phyloP scores from a whole-genome alignment of 2,888 invertebrate species.

The Odontocolon sp. region DNA sequence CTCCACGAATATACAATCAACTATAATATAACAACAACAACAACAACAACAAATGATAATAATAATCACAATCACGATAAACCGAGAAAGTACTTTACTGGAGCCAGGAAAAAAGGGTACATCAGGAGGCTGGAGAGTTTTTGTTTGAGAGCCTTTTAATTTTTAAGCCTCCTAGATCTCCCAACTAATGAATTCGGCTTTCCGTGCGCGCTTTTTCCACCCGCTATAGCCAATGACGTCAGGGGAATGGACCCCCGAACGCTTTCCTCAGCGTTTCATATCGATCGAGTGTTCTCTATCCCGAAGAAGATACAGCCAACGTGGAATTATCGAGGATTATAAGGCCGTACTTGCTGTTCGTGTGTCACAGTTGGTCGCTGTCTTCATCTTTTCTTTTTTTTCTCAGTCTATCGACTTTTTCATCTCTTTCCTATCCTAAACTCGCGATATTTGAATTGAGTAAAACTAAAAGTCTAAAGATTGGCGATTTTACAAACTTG shows the following conservation, averaged over 20 bases:
- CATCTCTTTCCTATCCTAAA: too few species aligned
- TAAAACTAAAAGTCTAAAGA: neutral
- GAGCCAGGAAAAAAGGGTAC: slow-evolving; percentile 54
- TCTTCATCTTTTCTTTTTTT: slow-evolving; percentile 24
- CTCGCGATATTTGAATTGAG: too few species aligned
- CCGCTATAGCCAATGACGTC: slow-evolving; percentile 33
- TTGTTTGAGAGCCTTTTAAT: slow-evolving; percentile 78
- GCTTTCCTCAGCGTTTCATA: slow-evolving; percentile 37
- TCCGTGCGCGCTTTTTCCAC: slow-evolving; percentile 46
- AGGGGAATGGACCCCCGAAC: slow-evolving; percentile 42
- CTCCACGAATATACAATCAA: slow-evolving; percentile 28
- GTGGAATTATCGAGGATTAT: slow-evolving; percentile 53
- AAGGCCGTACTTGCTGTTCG: slow-evolving; percentile 9
- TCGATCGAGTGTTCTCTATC: slow-evolving; percentile 56
- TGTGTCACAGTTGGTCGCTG: slow-evolving; percentile 5
- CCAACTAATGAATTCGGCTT: slow-evolving; percentile 76
- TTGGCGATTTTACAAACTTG: too few species aligned
- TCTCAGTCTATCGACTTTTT: slow-evolving; percentile 13
- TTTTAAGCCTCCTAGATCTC: slow-evolving; percentile 75
- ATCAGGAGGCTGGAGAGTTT: slow-evolving; percentile 67
- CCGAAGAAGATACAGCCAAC: slow-evolving; percentile 25
- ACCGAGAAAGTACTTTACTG: slow-evolving; percentile 27
- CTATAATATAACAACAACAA: slow-evolving; percentile 48
- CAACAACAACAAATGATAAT: slow-evolving; percentile 24
- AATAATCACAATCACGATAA: slow-evolving; percentile 39